Evolutionary conservation across 2,888 invertebrate species (phyloP), one percentile per base, ranked within the genome.

Genomic region (Ormyrus rosae): DNA sequence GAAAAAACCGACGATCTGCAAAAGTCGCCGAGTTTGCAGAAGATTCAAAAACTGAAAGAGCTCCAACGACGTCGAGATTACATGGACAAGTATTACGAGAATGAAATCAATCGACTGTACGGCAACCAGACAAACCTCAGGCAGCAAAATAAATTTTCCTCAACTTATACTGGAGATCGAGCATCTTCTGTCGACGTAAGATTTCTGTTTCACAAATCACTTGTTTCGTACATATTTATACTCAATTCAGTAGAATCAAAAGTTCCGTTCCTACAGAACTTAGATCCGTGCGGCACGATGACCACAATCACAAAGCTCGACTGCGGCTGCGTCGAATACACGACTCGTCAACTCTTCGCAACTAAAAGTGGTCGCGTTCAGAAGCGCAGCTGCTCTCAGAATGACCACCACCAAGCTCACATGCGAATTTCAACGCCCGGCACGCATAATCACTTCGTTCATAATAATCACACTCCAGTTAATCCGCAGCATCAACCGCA

Each of bases 231-330:
- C 45, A 61, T 61, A 34, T 19, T 6, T 1, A 10, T 61, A 10
- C 7, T 61, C 11, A 68, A 45, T 34, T 34, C 34, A 34, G 34
- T 34, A 50, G 2, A 9, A 65, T 19, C 1, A 2, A 51, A 3
- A 2, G 34, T 53, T 5, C 0, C 0, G 11, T 6, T 13, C 11
- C 53, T 34, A 19, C 80, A 88, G 87, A 81, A 81, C n/a, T 48
- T 86, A 65, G 86, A 87, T 61, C 83, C 85, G 0, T 87, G 85
- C 63, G 87, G 87, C 9, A 88, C 86, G 50, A 86, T 88, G 85
- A 88, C 87, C 50, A 87, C 86, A 6, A 87, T 86, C 74, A 88
- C 86, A 5, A 82, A 83, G 46, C 75, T 88, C 56, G 83, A 87
- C 78, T 88, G 88, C 69, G 88, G 88, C 6, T 88, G 87, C 80